Conservation (phyloP, 2,113 vertebrate genomes). For the Ploceus nigricollis region DNA sequence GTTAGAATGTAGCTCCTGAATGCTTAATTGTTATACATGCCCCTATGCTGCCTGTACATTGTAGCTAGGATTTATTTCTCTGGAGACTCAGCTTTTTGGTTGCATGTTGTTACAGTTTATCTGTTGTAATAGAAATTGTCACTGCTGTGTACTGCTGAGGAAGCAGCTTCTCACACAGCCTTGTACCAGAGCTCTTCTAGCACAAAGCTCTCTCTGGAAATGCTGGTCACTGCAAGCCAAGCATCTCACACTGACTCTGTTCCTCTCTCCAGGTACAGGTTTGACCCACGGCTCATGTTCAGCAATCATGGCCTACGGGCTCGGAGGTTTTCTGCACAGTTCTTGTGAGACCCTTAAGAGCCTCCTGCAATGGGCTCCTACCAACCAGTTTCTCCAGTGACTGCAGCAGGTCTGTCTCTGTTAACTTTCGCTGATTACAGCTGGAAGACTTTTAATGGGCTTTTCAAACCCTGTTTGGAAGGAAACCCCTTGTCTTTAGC, state of each 20-base stretch:
- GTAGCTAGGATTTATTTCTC: background rate
- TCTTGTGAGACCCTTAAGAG: constrained; percentile 21
- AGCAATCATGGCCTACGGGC: constrained; percentile 51
- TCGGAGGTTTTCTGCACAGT: constrained; percentile 67
- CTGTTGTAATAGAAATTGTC: background rate
- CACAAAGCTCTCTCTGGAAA: background rate
- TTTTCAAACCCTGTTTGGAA: constrained; percentile 47
- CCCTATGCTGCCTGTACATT: background rate
- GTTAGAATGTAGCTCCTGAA: background rate
- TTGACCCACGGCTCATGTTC: constrained; percentile 82
- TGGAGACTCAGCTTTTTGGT: background rate
- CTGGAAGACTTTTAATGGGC: constrained; percentile 59
- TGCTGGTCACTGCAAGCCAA: background rate
- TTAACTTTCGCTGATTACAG: constrained; percentile 13
- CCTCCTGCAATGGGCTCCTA: background rate
- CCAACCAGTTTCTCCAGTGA: constrained; percentile 55
- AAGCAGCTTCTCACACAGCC: background rate
- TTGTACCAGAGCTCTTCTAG: background rate
- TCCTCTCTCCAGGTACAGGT: constrained; percentile 65
- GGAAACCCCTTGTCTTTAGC: constrained; percentile 46
- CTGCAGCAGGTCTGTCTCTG: constrained; percentile 57
- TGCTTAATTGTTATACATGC: background rate
- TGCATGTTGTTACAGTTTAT: fast-evolving
- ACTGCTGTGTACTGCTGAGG: background rate
- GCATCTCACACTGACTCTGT: background rate